Conservation (phyloP, 2,888 invertebrate species). For the Zaprionus lineosus region DNA sequence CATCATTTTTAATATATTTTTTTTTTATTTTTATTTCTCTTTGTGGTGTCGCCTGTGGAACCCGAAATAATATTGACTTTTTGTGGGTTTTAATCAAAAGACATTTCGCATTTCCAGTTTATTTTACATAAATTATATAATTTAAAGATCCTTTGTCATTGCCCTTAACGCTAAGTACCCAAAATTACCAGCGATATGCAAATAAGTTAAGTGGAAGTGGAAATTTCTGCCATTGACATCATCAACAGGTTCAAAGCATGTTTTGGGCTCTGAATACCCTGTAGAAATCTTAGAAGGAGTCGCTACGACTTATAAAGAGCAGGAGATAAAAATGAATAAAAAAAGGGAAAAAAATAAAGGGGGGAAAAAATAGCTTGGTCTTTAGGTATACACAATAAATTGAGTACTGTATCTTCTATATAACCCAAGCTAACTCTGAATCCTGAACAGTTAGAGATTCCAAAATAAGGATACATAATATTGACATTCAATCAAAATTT, state of each 20-base stretch:
- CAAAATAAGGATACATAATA: too few species aligned
- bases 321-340: too few species aligned
- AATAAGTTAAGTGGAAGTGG: slow-evolving; percentile 40
- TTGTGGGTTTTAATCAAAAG: slow-evolving; percentile 52
- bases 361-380: too few species aligned
- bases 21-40: slow-evolving; percentile 59
- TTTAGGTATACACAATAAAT: too few species aligned
- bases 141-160: slow-evolving; percentile 49
- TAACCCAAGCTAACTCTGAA: too few species aligned
- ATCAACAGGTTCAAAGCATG: slow-evolving; percentile 56
- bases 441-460: too few species aligned
- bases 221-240: slow-evolving; percentile 26
- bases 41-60: slow-evolving; percentile 34
- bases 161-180: slow-evolving; percentile 30
- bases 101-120: slow-evolving; percentile 48
- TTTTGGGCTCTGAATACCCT: slow-evolving; percentile 23
- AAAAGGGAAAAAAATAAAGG: too few species aligned
- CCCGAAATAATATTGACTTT: slow-evolving; percentile 48
- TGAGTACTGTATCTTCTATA: too few species aligned
- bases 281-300: too few species aligned
- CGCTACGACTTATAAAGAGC: too few species aligned
- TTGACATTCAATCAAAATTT: too few species aligned
- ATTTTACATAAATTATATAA: slow-evolving; percentile 64
- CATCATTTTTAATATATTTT: slow-evolving; percentile 54
- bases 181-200: slow-evolving; percentile 17